These are phyloP conservation scores for Gymnothorax javanicus DNA, from an alignment of 2,797 vertebrate genomes.

Conservation along the genomic window DNA sequence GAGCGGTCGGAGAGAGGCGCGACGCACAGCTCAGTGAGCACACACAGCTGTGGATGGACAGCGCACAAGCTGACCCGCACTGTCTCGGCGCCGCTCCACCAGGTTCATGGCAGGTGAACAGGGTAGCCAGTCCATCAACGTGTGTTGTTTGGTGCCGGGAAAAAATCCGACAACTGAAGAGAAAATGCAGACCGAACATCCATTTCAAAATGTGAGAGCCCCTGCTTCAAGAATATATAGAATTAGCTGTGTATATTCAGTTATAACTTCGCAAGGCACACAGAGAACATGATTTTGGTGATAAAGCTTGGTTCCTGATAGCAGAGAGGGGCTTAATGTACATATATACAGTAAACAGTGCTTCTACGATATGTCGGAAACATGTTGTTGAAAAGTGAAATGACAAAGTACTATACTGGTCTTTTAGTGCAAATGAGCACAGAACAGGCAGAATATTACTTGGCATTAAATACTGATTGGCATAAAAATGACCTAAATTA, in stretches of 20 bases:
- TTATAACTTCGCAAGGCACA: background rate
- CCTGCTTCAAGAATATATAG: background rate
- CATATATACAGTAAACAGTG: no score
- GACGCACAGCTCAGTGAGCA: background rate
- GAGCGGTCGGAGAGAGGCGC: background rate
- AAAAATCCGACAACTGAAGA: background rate
- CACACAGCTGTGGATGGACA: background rate
- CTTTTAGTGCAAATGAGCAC: no score
- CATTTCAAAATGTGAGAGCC: background rate
- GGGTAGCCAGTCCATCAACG: background rate
- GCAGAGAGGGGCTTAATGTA: no score
- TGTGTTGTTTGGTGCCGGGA: background rate
- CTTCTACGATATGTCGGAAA: no score
- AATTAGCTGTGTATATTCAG: background rate
- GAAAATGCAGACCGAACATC: background rate
- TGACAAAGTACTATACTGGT: no score
- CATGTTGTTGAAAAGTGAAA: no score
- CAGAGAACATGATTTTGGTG: background rate
- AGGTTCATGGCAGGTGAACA: slow-evolving; percentile 5
- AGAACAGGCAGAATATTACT: no score
- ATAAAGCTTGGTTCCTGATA: background rate
- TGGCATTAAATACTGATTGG: no score
- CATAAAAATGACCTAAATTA: no score
- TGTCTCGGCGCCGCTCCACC: background rate
- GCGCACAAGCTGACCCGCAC: background rate